A percentile compares a stretch with the other conserved stretches of the same genome.
These are phyloP conservation scores for Lordiphosa collinella DNA, from an alignment of 1,140 invertebrate genomes.

Conservation along the genomic window DNA sequence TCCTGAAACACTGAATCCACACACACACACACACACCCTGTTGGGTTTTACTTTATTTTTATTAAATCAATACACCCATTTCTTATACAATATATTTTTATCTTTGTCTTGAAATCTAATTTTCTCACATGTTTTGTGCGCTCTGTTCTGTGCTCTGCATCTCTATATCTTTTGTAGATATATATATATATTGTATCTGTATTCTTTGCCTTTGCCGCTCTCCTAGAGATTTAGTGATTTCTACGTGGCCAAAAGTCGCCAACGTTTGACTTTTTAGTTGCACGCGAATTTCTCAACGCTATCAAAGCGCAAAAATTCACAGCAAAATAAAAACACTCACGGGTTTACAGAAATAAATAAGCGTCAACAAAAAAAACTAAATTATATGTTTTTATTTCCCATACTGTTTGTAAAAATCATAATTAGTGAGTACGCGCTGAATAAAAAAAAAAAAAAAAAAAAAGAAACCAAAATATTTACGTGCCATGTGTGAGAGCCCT, in stretches of 20 bases:
- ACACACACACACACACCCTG: too few relatives aligned
- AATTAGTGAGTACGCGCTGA: constrained; percentile 69
- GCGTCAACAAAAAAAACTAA: constrained; percentile 33
- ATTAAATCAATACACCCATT: constrained; percentile 75
- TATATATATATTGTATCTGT: constrained; percentile 33
- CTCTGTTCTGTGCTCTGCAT: constrained; percentile 13
- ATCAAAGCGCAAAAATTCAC: constrained; percentile 42
- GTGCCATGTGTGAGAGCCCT: constrained; percentile 2
- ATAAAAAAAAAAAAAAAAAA: constrained; percentile 5
- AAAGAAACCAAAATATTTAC: constrained; percentile 26
- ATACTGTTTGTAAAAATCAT: constrained; percentile 71
- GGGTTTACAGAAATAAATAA: constrained; percentile 28
- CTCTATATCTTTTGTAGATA: constrained; percentile 23
- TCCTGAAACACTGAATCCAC: constrained; percentile 23
- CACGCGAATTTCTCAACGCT: constrained; percentile 71
- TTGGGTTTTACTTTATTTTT: constrained; percentile 62
- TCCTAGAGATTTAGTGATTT: constrained; percentile 25
- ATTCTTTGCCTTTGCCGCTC: constrained; percentile 31
- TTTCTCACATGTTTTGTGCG: constrained; percentile 35
- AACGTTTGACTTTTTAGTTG: constrained; percentile 75
- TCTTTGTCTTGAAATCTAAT: constrained; percentile 66
- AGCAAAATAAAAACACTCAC: constrained; percentile 48
- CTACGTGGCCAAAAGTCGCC: constrained; percentile 69
- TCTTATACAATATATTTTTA: constrained; percentile 64
- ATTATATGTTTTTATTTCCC: constrained; percentile 75